These are phyloP conservation scores for Oreochromis niloticus DNA, from an alignment of 2,113 vertebrate genomes.

Conservation along the genomic window DNA sequence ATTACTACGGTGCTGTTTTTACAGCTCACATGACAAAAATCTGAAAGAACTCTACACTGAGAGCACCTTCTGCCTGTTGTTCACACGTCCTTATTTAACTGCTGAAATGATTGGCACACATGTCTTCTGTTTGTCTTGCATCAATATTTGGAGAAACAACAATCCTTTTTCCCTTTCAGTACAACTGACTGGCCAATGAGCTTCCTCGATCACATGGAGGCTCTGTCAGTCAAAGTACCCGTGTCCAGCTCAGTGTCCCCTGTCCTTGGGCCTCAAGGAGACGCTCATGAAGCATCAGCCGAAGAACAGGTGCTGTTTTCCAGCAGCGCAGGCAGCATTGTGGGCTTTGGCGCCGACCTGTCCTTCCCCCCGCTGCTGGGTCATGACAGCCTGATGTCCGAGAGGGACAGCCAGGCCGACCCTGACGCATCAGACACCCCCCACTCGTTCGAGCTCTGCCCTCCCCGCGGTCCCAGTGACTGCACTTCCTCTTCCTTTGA, in stretches of 20 bases:
- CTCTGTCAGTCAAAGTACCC: conserved; percentile 85
- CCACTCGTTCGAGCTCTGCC: conserved; percentile 76
- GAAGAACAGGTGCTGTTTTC: background rate
- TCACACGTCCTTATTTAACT: background rate
- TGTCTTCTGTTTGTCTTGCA: background rate
- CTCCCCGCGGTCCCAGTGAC: conserved; percentile 74
- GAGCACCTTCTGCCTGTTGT: background rate
- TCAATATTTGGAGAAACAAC: background rate
- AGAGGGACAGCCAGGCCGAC: conserved; percentile 74
- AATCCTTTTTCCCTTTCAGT: conserved; percentile 56
- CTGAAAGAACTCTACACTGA: background rate
- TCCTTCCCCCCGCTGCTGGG: conserved; percentile 67
- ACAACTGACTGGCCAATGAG: conserved; percentile 91
- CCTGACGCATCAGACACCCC: conserved; percentile 71
- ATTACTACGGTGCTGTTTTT: background rate
- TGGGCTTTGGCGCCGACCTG: background rate
- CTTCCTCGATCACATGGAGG: conserved; percentile 86
- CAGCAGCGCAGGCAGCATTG: conserved; percentile 61
- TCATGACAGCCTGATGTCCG: conserved; percentile 79
- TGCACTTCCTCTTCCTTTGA: conserved; percentile 90
- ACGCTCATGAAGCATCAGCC: background rate
- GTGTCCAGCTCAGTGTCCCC: conserved; percentile 74
- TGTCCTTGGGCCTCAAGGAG: conserved; percentile 6
- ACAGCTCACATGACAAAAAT: background rate
- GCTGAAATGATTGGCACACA: background rate